A percentile compares a stretch with the other conserved stretches of the same genome.
Conservation (phyloP, 2,888 invertebrate species). For the Macrosoma leucophasiata region DNA sequence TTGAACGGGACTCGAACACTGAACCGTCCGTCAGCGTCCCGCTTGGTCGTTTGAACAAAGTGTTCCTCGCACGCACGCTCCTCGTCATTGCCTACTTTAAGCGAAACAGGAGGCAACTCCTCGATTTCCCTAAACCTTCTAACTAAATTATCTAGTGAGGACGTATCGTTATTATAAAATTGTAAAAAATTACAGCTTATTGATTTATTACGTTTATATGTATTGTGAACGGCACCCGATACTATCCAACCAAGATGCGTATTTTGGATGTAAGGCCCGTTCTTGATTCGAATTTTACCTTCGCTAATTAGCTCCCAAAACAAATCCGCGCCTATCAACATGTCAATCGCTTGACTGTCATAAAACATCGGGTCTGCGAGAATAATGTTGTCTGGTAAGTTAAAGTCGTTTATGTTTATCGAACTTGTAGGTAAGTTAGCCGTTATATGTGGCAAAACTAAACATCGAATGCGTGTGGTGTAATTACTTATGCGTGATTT, state of each 20-base stretch:
- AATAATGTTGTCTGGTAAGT: slow-evolving; percentile 11
- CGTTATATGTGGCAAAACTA: slow-evolving; percentile 14
- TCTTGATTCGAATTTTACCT: slow-evolving; percentile 16
- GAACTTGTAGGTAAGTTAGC: not conserved
- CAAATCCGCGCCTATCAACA: slow-evolving; percentile 22
- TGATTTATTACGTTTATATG: not conserved
- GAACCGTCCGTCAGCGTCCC: slow-evolving; percentile 10
- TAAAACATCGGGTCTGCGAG: slow-evolving; percentile 17
- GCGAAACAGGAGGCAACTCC: slow-evolving; percentile 4
- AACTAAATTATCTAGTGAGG: slow-evolving; percentile 16
- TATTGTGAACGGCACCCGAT: slow-evolving; percentile 18
- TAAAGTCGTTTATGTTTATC: not conserved
- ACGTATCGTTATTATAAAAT: slow-evolving; percentile 15
- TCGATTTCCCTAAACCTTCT: slow-evolving; percentile 25
- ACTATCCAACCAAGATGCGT: slow-evolving; percentile 26
- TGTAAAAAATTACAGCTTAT: slow-evolving; percentile 20
- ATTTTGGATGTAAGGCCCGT: slow-evolving; percentile 24
- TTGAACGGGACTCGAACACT: slow-evolving; percentile 7
- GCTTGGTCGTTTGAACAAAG: slow-evolving; percentile 1
- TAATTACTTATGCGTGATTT: slow-evolving; percentile 14
- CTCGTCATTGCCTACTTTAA: slow-evolving; percentile 1
- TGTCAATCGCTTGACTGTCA: slow-evolving; percentile 10
- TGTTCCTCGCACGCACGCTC: slow-evolving; percentile 1
- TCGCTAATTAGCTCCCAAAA: slow-evolving; percentile 24
- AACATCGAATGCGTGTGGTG: slow-evolving; percentile 13